Evolutionary conservation across 1,140 invertebrate species (phyloP).

Genomic region (Cataglyphis hispanica): DNA sequence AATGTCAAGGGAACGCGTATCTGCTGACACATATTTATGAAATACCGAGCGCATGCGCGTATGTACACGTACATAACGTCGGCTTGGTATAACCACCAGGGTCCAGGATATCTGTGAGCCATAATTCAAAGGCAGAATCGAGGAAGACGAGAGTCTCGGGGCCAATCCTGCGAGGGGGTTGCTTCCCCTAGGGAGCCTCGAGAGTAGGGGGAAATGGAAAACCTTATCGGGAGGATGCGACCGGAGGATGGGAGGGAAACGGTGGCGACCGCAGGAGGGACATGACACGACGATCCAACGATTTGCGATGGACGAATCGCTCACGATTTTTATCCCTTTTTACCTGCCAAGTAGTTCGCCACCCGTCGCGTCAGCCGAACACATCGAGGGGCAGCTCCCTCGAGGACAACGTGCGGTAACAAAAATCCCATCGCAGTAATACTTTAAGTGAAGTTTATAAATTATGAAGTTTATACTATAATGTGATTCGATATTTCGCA

Average conservation of each 20-base stretch:
- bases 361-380: constrained; percentile 52
- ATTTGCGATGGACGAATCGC: constrained; percentile 75
- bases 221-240: constrained; percentile 74
- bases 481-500: background rate
- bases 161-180: constrained; percentile 57
- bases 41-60: constrained; percentile 38
- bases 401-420: constrained; percentile 33
- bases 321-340: constrained; percentile 69
- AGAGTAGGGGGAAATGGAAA: constrained; percentile 73
- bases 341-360: constrained; percentile 60
- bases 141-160: constrained; percentile 68
- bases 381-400: constrained; percentile 39
- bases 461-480: background rate
- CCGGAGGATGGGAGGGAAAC: constrained; percentile 56
- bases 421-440: constrained; percentile 28
- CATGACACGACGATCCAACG: constrained; percentile 63
- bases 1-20: constrained; percentile 1
- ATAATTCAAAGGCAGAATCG: constrained; percentile 73
- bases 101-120: constrained; percentile 66
- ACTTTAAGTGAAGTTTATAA: constrained; percentile 36
- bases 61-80: constrained; percentile 30
- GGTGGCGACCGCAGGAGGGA: constrained; percentile 46
- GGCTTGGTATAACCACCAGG: constrained; percentile 66
- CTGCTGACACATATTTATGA: constrained; percentile 46
- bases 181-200: constrained; percentile 34